Base-by-base conservation (phyloP, 2,113 vertebrate species). In the Pangasianodon hypophthalmus region DNA sequence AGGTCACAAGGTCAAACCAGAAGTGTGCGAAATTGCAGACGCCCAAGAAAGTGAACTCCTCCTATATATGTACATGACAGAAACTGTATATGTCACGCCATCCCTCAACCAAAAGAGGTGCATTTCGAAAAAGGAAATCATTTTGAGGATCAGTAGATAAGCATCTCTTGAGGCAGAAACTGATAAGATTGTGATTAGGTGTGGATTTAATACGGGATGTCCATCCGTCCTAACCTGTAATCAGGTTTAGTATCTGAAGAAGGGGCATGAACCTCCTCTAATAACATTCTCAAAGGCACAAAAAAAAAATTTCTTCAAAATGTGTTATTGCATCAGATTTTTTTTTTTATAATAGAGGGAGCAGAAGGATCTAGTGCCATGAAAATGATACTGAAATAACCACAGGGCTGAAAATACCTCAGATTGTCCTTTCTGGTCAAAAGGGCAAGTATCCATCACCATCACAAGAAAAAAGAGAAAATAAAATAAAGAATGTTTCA, bases 321-420 rank as follows among this genome's bases (percentile, higher is more conserved):
- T 6, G 48, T 80, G 26, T 48, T 48, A 24, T 37, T 84, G 81
- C 54, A 84, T 84, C 50, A 9, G 4, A 6, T 32, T 14, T 50
- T 29, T 50, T 50, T 52, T 52, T n/a, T 80, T 16, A 32, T 69
- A 32, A 3, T 67, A 50, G 6, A 50, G 6, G 29, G 14, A 52
- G n/a, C 46, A 19, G 64, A 86, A 86, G 13, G 54, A 85, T 19
- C 58, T 69, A 29, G 62, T 69, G 60, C 44, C 41, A 29, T 85
- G 84, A 32, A 85, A 85, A 71, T 32, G 84, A 86, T 71, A 71
- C 84, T 86, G 62, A 86, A 86, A 71, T 64, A 69, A 69, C 64
- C 46, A 50, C 84, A 69, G n/a, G 29, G 84, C 84, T 86, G 44
- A 71, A 69, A 86, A 86, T 86, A 86, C 84, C 64, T 52, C 84